phyloP scores from a whole-genome alignment of 2,113 vertebrate genomes.

The Apteryx owenii region DNA sequence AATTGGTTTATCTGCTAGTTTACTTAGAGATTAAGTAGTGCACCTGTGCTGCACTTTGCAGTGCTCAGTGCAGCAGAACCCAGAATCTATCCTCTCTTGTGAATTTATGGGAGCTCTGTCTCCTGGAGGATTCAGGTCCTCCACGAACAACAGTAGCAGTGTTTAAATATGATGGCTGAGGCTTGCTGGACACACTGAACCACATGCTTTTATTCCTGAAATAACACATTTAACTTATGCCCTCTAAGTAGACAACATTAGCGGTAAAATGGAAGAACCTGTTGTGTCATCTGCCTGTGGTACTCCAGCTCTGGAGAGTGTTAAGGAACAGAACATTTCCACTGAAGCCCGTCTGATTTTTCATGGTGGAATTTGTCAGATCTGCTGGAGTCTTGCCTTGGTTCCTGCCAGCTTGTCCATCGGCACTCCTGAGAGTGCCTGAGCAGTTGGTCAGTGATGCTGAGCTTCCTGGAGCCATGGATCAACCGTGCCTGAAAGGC shows the following conservation, averaged over 20 bases:
- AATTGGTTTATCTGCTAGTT: neutral
- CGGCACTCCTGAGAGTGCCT: neutral
- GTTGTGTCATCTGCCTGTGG: neutral
- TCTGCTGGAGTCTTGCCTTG: neutral
- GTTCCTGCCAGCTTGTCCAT: neutral
- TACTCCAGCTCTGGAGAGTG: neutral
- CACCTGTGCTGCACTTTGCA: neutral
- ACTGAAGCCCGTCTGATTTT: neutral
- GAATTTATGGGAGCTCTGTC: neutral
- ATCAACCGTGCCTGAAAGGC: fast-evolving
- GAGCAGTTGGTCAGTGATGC: neutral
- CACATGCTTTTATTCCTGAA: neutral
- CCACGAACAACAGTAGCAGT: neutral
- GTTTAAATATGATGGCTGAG: neutral
- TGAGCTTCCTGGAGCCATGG: neutral
- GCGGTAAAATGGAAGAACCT: neutral
- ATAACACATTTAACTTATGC: neutral
- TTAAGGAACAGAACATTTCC: neutral
- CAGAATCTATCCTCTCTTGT: neutral
- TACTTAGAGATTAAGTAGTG: neutral
- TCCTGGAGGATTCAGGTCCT: neutral
- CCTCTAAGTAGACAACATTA: neutral
- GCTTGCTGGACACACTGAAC: neutral
- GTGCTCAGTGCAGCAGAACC: neutral
- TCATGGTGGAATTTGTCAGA: neutral